Percentiles rank a stretch among this genome's conserved stretches.
phyloP scores from a whole-genome alignment of 2,113 vertebrate genomes.

The Phalacrocorax pelagicus region DNA sequence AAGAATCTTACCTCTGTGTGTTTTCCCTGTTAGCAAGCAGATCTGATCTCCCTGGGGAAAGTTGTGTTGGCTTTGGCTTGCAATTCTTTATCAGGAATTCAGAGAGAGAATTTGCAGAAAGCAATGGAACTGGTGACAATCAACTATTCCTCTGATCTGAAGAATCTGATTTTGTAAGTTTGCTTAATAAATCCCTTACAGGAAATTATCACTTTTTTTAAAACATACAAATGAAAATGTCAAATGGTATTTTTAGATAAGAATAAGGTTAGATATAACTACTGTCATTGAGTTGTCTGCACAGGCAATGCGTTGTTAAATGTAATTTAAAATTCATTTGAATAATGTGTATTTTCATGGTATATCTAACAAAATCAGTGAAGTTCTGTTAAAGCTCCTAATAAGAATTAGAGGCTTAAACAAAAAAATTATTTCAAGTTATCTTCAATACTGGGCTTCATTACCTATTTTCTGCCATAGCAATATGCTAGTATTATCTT shows the following conservation, averaged over 20 bases:
- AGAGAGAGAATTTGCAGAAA: slow-evolving; percentile 98
- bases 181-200: not conserved
- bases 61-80: slow-evolving; percentile 98
- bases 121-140: slow-evolving; percentile 99
- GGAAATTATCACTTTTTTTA: not conserved
- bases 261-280: not conserved
- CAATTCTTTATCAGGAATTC: slow-evolving; percentile 98
- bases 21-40: slow-evolving; percentile 90
- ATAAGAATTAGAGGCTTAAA: not conserved
- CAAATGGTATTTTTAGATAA: not conserved
- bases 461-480: not conserved
- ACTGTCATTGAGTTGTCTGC: not conserved
- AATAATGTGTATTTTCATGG: not conserved
- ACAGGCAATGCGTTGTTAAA: not conserved
- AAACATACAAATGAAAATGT: not conserved
- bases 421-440: not conserved
- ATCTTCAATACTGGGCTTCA: not conserved
- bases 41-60: slow-evolving; percentile 97
- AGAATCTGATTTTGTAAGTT: slow-evolving; percentile 99
- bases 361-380: not conserved
- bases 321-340: not conserved
- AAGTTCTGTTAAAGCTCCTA: not conserved
- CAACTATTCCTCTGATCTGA: slow-evolving; percentile 99
- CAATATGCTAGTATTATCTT: not conserved
- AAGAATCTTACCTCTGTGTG: not conserved